Evolutionary conservation across 1,140 invertebrate species (phyloP).

Genomic region (Coptotermes formosanus): DNA sequence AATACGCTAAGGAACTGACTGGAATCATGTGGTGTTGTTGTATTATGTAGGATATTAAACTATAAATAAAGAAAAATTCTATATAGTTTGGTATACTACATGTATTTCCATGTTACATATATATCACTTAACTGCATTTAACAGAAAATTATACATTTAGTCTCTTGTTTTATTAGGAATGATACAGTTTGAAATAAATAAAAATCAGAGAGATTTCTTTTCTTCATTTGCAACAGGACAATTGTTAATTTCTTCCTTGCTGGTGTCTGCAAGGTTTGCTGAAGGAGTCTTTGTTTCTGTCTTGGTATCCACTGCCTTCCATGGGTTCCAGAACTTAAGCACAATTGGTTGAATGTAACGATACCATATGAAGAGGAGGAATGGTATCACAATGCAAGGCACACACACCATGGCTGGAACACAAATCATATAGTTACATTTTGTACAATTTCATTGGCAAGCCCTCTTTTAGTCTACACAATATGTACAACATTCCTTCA

Average conservation of each 20-base stretch:
- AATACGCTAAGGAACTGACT: slow-evolving; percentile 34
- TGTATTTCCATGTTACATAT: background rate
- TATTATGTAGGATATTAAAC: background rate
- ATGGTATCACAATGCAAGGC: slow-evolving; percentile 73
- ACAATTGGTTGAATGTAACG: slow-evolving; percentile 71
- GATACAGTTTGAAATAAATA: slow-evolving; percentile 14
- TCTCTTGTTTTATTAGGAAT: background rate
- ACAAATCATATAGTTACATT: background rate
- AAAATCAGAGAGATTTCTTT: background rate
- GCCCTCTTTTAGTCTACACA: no score
- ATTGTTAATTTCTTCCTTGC: background rate
- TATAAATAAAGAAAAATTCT: slow-evolving; percentile 14
- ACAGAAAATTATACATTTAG: background rate
- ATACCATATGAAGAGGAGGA: slow-evolving; percentile 73
- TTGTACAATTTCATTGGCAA: no score
- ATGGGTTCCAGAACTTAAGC: slow-evolving; percentile 73
- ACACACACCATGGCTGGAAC: slow-evolving; percentile 63
- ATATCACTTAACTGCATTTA: background rate
- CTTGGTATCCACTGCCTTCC: slow-evolving; percentile 51
- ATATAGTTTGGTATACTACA: background rate
- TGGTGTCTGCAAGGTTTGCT: background rate
- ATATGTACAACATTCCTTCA: no score
- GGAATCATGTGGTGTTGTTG: slow-evolving; percentile 42
- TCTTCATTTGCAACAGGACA: background rate
- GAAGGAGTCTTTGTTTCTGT: background rate